Conservation (phyloP, 2,113 vertebrate species). For the Coturnix japonica region DNA sequence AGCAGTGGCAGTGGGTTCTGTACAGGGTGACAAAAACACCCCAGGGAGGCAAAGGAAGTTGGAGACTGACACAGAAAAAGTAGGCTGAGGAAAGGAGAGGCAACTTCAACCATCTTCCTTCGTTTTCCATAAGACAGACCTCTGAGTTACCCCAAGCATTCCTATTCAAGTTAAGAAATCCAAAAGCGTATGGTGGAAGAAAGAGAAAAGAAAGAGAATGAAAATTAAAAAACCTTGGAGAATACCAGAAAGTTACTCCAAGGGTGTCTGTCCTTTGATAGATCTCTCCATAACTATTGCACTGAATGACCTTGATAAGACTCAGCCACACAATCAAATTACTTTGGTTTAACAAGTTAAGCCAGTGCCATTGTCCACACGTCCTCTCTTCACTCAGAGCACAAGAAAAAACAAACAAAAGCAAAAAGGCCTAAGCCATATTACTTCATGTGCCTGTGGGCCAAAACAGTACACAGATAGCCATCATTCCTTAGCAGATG, state of each 20-base stretch:
- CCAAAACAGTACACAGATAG: not conserved
- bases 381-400: not conserved
- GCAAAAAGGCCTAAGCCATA: not conserved
- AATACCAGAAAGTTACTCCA: not conserved
- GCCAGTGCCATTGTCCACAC: not conserved
- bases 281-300: not conserved
- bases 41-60: not conserved
- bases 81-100: not conserved
- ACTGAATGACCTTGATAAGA: not conserved
- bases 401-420: slow-evolving; percentile 13
- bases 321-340: slow-evolving; percentile 24
- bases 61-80: not conserved
- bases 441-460: accelerated
- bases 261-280: not conserved
- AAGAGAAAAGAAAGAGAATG: no score
- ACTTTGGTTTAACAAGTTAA: not conserved
- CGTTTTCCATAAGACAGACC: not conserved
- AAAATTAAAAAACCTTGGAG: not conserved
- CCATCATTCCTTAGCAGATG: not conserved
- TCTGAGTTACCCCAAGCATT: not conserved
- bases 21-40: not conserved
- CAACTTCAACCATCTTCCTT: not conserved
- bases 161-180: not conserved
- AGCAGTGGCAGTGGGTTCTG: not conserved
- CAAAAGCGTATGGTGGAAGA: not conserved